Evolutionary conservation across 2,113 vertebrate genomes (phyloP), one percentile per base, ranked within the genome.

Genomic region (Physeter macrocephalus): DNA sequence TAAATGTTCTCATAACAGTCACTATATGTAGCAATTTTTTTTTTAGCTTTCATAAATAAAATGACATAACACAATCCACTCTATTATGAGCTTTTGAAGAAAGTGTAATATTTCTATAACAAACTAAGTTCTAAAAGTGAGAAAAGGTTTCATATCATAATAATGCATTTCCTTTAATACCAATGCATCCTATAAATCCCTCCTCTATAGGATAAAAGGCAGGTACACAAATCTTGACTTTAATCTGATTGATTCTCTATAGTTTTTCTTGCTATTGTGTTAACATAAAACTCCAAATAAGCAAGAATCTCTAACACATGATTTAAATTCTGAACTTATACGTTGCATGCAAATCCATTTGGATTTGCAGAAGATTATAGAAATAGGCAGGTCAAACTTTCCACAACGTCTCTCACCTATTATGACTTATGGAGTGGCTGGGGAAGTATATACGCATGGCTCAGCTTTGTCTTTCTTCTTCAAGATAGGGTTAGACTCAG

Each of bases 11-110:
- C 49, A 11, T 81, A 83, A 82, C 8, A 89, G 66, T 57, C 27
- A 57, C 39, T 67, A n/a, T 17, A 92, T 57, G 95, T 82, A 23
- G 80, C 31, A 57, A n/a, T 31, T n/a, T 10, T 54, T 17, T 54
- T 78, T 57, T 85, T 62, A 54, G 6, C 95, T 88, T 95, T 91
- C 61, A 77, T 52, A 80, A 97, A 88, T 95, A 89, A 94, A 34
- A 78, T 75, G 57, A 46, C 64, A 75, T 78, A 88, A 86, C 14
- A 52, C 46, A 72, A 14, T 52, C 43, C 36, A 90, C 13, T 64
- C 23, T 74, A 75, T 88, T 82, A 86, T 1, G 36, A 18, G 36
- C 36, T 82, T 94, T 89, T 66, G 10, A 81, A 82, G 23, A 87
- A 72, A 78, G 5, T 21, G 41, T 66, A 61, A 74, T 31, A 4